Conservation (phyloP, 2,888 invertebrate genomes). For the Ernsta delagoae region DNA sequence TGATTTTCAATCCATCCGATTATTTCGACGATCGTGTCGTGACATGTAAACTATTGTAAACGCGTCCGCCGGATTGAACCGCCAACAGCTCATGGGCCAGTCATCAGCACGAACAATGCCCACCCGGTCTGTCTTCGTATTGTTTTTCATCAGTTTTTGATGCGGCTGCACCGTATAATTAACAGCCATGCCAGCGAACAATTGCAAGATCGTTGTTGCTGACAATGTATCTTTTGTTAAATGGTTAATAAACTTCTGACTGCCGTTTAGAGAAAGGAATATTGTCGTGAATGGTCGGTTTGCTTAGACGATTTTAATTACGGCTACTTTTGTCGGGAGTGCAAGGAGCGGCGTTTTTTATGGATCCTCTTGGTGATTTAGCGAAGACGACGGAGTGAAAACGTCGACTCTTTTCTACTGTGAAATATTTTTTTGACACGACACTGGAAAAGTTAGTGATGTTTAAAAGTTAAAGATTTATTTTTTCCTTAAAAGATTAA, state of each 20-base stretch:
- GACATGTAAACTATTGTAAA: too few species aligned
- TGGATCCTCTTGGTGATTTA: background rate
- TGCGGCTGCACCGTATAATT: slow-evolving; percentile 34
- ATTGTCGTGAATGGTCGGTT: background rate
- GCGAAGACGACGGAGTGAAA: background rate
- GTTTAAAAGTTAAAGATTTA: too few species aligned
- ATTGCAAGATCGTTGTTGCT: slow-evolving; percentile 35
- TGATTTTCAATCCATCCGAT: too few species aligned
- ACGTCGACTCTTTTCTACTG: background rate
- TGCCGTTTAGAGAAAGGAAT: background rate
- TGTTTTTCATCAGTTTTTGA: slow-evolving; percentile 38
- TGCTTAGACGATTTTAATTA: slow-evolving; percentile 6
- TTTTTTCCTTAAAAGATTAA: too few species aligned
- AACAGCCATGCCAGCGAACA: slow-evolving; percentile 31
- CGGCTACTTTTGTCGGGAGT: background rate
- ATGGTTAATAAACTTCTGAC: slow-evolving; percentile 27
- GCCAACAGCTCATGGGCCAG: slow-evolving; percentile 21
- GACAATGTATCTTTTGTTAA: slow-evolving; percentile 32
- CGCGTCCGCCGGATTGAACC: background rate
- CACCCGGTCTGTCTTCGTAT: slow-evolving; percentile 26
- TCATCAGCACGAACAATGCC: slow-evolving; percentile 35
- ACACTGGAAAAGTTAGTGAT: too few species aligned
- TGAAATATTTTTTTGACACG: too few species aligned
- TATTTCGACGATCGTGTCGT: background rate
- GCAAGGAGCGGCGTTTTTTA: background rate